Evolutionary conservation across 2,113 vertebrate species (phyloP).

Genomic region (Limnothrissa miodon): DNA sequence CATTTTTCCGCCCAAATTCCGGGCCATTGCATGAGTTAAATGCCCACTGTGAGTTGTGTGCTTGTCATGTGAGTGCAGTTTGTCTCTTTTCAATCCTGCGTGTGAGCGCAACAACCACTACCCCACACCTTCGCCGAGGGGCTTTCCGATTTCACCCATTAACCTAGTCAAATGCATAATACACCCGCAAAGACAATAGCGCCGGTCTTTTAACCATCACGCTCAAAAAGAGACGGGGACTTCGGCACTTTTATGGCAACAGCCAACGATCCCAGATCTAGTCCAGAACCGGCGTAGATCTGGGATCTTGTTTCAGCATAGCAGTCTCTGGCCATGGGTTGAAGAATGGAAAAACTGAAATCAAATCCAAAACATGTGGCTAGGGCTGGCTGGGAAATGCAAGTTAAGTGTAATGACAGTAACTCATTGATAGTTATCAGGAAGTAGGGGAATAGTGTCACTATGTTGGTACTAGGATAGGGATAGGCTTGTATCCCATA

Average conservation of each 20-base stretch:
- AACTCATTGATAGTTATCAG: background rate
- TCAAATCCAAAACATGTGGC: background rate
- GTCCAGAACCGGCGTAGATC: background rate
- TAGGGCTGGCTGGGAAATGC: background rate
- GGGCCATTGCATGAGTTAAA: too few species aligned
- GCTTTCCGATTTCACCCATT: slow-evolving; percentile 6
- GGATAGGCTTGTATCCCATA: too few species aligned
- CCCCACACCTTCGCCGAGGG: background rate
- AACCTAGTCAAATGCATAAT: background rate
- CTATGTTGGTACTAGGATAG: too few species aligned
- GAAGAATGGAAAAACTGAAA: slow-evolving; percentile 12
- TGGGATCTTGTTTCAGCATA: background rate
- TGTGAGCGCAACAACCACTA: background rate
- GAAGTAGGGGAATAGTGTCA: background rate
- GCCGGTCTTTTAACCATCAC: background rate
- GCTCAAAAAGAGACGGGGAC: background rate
- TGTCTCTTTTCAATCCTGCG: background rate
- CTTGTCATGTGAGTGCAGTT: background rate
- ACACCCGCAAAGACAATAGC: background rate
- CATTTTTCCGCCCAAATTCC: background rate
- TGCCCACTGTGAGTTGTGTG: too few species aligned
- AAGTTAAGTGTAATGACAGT: background rate
- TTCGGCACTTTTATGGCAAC: background rate
- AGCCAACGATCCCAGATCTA: background rate
- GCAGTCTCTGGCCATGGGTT: background rate